These are phyloP conservation scores for Lophotriccus pileatus DNA, from an alignment of 2,797 vertebrate genomes.

Conservation along the genomic window DNA sequence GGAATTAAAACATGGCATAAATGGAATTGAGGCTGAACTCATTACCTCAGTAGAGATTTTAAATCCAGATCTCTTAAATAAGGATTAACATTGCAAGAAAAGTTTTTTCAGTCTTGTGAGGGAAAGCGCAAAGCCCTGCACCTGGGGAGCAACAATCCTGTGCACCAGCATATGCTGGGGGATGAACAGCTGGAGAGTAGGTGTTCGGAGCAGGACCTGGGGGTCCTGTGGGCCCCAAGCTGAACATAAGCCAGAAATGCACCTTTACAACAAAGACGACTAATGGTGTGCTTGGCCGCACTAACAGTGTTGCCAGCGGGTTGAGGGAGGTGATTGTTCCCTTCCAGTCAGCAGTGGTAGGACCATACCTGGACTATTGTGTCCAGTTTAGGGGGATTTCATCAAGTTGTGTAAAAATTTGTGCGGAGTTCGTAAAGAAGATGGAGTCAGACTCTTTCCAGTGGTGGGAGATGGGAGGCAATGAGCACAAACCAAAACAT, in stretches of 20 bases:
- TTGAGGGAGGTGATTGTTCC: not conserved
- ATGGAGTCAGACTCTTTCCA: not conserved
- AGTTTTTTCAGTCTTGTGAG: not conserved
- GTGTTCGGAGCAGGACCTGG: not conserved
- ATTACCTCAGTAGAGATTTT: not conserved
- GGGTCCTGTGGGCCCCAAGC: not conserved
- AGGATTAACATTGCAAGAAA: not conserved
- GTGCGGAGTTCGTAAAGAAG: not conserved
- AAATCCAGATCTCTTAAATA: not conserved
- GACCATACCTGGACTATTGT: not conserved
- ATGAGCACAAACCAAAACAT: not conserved
- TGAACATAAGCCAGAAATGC: not conserved
- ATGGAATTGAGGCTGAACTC: not conserved
- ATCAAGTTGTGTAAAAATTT: not conserved
- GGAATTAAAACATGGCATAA: not conserved
- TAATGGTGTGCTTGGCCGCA: not conserved
- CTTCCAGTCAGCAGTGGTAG: not conserved
- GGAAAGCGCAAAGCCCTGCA: not conserved
- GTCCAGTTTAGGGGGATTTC: not conserved
- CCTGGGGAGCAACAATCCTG: fast-evolving
- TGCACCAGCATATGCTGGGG: too few relatives aligned
- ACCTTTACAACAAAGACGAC: fast-evolving
- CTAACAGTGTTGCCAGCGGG: not conserved
- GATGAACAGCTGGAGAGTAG: not conserved
- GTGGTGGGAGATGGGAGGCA: not conserved